A percentile compares a stretch with the other conserved stretches of the same genome.
These are phyloP conservation scores for Psittacula echo DNA, from an alignment of 2,797 vertebrate species.

Conservation along the genomic window DNA sequence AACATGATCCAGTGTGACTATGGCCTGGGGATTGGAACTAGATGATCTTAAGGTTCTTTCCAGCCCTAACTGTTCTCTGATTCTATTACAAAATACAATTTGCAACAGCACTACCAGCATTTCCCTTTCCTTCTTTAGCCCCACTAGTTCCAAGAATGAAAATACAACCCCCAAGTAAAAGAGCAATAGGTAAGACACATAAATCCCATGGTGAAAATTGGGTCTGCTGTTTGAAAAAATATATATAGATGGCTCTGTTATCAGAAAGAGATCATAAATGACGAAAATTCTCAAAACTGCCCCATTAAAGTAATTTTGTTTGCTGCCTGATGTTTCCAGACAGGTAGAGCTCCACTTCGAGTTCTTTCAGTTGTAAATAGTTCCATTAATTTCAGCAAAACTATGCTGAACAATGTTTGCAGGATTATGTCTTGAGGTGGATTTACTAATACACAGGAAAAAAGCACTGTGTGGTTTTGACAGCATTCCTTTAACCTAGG, in stretches of 20 bases:
- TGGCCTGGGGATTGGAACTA: not conserved
- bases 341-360: not conserved
- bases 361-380: not conserved
- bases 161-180: not conserved
- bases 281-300: constrained; percentile 11
- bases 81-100: not conserved
- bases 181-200: not conserved
- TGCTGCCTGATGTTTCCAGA: not conserved
- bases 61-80: not conserved
- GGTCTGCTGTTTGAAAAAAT: not conserved
- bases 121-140: not conserved
- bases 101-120: not conserved
- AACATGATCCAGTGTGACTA: not conserved
- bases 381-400: constrained; percentile 18
- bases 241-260: not conserved
- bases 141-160: not conserved
- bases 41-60: not conserved
- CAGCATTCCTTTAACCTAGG: not conserved
- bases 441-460: not conserved
- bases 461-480: not conserved
- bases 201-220: not conserved
- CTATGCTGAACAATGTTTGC: not conserved
- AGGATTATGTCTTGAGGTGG: not conserved
- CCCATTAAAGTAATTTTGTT: constrained; percentile 40
- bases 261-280: not conserved